A percentile compares a stretch with the other conserved stretches of the same genome.
These are phyloP conservation scores for Vicugna pacos DNA, from an alignment of 2,113 vertebrate genomes.

Conservation along the genomic window DNA sequence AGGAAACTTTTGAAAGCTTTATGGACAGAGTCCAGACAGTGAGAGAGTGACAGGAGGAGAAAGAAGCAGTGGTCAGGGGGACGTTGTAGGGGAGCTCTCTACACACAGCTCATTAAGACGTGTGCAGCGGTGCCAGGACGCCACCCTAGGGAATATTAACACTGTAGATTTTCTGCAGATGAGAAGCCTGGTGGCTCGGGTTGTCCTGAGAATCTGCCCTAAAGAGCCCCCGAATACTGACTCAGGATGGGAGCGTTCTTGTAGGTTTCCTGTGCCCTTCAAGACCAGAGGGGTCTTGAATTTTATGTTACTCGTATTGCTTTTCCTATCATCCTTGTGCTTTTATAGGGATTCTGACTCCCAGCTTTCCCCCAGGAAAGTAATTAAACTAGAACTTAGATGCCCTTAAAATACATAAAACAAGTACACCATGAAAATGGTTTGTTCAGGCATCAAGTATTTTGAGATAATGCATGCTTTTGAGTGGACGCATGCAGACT, in stretches of 20 bases:
- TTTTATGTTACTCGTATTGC: not conserved
- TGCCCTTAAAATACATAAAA: slow-evolving; percentile 30
- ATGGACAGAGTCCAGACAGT: not conserved
- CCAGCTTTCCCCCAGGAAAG: not conserved
- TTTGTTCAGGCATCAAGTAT: slow-evolving; percentile 25
- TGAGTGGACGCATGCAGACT: not conserved
- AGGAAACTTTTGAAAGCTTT: not conserved
- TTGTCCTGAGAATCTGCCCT: not conserved
- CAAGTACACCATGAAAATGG: not conserved
- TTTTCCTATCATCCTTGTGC: not conserved
- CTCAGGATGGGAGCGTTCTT: not conserved
- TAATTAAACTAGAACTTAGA: slow-evolving; percentile 27
- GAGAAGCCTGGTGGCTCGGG: not conserved
- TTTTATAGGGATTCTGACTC: not conserved
- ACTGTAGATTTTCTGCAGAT: not conserved
- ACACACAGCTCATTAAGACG: fast-evolving
- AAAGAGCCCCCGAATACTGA: not conserved
- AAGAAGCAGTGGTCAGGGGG: not conserved
- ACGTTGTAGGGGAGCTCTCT: fast-evolving
- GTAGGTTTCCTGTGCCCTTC: not conserved
- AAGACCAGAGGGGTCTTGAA: not conserved
- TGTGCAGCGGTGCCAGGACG: fast-evolving
- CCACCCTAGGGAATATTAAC: too few species aligned
- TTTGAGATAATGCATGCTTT: slow-evolving; percentile 69
- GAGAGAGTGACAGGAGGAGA: not conserved